Evolutionary conservation across 2,797 vertebrate species (phyloP).

Genomic region (Lepilemur septentrionalis): DNA sequence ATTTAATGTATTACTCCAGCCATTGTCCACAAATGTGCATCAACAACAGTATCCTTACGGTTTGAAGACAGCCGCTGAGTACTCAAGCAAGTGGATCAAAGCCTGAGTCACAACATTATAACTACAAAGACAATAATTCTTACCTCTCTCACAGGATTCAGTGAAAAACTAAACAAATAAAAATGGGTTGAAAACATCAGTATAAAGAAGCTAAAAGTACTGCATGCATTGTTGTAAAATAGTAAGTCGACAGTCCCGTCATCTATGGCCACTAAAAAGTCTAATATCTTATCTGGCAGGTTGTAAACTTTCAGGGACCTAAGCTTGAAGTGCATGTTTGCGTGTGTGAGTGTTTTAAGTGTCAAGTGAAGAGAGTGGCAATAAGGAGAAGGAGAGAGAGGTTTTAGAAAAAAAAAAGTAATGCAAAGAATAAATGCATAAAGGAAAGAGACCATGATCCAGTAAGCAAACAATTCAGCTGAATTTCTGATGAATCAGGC

Average conservation of each 20-base stretch:
- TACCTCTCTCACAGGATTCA: background rate
- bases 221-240: background rate
- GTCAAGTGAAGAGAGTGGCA: background rate
- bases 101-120: background rate
- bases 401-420: background rate
- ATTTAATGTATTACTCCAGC: background rate
- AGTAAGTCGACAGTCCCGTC: background rate
- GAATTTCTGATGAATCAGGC: background rate
- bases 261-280: background rate
- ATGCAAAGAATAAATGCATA: background rate
- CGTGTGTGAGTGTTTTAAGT: background rate
- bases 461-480: background rate
- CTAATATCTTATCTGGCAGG: background rate
- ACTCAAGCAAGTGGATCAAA: background rate
- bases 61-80: background rate
- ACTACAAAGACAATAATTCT: background rate
- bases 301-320: background rate
- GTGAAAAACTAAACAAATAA: background rate
- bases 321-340: background rate
- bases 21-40: background rate
- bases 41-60: fast-evolving
- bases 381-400: background rate
- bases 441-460: background rate
- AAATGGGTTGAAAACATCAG: background rate
- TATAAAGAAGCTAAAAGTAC: background rate